phyloP scores from a whole-genome alignment of 2,888 invertebrate genomes.

The Eupithecia insigniata region DNA sequence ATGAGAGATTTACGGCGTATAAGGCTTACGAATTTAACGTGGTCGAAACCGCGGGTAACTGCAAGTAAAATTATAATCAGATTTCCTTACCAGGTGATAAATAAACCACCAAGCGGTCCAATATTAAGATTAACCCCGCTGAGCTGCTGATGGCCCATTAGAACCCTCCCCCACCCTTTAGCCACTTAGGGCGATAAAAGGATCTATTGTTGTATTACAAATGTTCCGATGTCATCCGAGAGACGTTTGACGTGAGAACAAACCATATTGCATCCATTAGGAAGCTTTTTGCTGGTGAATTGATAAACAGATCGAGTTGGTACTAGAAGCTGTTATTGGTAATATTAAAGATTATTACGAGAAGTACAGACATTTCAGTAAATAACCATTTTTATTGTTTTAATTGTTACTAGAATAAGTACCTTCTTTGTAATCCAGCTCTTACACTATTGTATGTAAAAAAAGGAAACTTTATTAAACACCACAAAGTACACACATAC shows the following conservation, averaged over 20 bases:
- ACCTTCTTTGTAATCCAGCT: too few relatives aligned
- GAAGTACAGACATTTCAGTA: too few relatives aligned
- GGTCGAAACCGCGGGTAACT: too few relatives aligned
- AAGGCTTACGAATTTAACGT: too few relatives aligned
- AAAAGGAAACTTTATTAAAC: too few relatives aligned
- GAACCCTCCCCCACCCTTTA: conserved; percentile 59
- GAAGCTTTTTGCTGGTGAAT: conserved; percentile 38
- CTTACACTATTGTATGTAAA: too few relatives aligned
- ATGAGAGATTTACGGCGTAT: too few relatives aligned
- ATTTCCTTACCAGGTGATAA: conserved; percentile 28
- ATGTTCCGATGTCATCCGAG: conserved; percentile 75
- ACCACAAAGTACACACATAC: too few relatives aligned
- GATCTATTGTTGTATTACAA: conserved; percentile 80
- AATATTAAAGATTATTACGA: too few relatives aligned
- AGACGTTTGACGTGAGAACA: conserved; percentile 80
- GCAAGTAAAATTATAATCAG: conserved; percentile 22
- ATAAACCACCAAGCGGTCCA: conserved; percentile 37
- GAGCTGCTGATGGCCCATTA: conserved; percentile 46
- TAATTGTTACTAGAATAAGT: too few relatives aligned
- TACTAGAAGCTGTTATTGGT: neutral
- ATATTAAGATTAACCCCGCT: conserved; percentile 42
- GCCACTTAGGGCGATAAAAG: conserved; percentile 62
- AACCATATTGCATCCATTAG: conserved; percentile 64
- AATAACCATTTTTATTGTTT: too few relatives aligned
- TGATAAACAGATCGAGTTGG: conserved; percentile 25